phyloP scores from a whole-genome alignment of 2,113 vertebrate species.

The Rhineura floridana region DNA sequence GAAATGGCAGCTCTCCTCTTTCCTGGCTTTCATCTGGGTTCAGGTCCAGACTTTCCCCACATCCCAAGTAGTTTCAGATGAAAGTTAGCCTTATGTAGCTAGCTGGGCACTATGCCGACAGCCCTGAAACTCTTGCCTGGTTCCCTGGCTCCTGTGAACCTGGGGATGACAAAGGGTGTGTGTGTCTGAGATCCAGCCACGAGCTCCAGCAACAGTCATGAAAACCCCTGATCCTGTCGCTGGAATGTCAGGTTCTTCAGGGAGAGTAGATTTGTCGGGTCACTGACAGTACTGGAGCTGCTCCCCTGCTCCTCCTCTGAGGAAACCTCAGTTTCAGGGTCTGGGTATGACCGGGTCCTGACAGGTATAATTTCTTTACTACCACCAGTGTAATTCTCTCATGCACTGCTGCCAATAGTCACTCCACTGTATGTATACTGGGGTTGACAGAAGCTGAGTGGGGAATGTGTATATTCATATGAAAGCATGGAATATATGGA shows the following conservation, averaged over 20 bases:
- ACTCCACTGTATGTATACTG: neutral
- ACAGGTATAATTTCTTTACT: neutral
- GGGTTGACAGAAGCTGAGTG: neutral
- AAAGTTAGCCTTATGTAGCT: neutral
- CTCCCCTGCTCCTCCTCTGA: neutral
- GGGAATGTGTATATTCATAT: neutral
- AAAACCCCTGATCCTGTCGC: neutral
- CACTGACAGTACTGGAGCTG: neutral
- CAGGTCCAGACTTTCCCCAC: neutral
- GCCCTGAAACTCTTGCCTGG: no score
- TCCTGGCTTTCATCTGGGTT: neutral
- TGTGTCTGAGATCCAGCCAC: no score
- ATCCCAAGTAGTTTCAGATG: neutral
- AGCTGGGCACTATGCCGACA: neutral
- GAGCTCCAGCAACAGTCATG: neutral
- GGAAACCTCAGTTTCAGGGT: neutral
- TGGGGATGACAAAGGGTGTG: neutral
- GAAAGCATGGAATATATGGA: neutral
- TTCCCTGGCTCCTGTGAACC: neutral
- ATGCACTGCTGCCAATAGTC: neutral
- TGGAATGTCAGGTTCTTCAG: neutral
- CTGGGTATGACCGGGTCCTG: neutral
- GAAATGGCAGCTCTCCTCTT: neutral
- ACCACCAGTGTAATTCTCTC: neutral
- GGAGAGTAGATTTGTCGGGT: neutral